Conservation (phyloP, 2,113 vertebrate species). For the Bambusicola thoracicus region DNA sequence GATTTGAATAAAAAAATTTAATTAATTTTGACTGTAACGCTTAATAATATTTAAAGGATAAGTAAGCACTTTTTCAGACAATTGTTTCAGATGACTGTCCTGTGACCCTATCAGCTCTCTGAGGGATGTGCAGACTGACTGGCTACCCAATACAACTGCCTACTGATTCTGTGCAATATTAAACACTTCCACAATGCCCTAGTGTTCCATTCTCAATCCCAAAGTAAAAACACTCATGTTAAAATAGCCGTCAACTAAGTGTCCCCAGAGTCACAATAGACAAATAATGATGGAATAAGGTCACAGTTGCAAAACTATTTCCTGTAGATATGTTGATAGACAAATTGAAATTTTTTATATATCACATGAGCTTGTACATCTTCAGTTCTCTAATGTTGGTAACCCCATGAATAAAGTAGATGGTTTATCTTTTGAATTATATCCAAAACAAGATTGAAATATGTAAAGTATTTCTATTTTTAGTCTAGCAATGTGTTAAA, state of each 20-base stretch:
- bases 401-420: neutral
- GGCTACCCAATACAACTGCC: accelerated
- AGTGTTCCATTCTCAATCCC: neutral
- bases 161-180: neutral
- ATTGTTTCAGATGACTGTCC: neutral
- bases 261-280: neutral
- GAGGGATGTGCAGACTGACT: neutral
- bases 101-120: neutral
- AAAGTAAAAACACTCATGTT: neutral
- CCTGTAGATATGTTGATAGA: neutral
- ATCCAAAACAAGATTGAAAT: neutral
- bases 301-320: neutral
- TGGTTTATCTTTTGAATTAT: neutral
- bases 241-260: neutral
- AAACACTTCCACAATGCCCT: neutral
- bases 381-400: neutral
- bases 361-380: neutral
- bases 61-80: neutral
- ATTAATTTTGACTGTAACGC: neutral
- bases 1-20: neutral
- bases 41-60: neutral
- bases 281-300: neutral
- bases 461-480: neutral
- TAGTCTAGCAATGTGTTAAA: neutral
- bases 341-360: neutral